A percentile compares a stretch with the other conserved stretches of the same genome.
Conservation (phyloP, 2,797 vertebrate species). For the Trachops cirrhosus region DNA sequence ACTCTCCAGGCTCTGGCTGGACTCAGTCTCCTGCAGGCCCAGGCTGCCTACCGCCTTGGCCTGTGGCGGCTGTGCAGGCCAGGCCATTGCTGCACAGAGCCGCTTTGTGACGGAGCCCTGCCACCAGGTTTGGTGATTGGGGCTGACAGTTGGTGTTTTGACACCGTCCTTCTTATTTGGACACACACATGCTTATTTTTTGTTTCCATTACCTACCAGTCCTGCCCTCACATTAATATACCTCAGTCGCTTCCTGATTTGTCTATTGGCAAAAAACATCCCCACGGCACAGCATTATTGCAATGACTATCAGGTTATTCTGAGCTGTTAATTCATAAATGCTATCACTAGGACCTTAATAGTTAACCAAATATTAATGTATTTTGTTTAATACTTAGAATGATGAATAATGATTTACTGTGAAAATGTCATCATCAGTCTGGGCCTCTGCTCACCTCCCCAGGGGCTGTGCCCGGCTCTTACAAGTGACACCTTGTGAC, state of each 20-base stretch:
- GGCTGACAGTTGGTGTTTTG: neutral
- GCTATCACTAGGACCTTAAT: neutral
- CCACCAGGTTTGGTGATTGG: neutral
- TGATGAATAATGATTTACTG: neutral
- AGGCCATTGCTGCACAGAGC: neutral
- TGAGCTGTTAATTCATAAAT: neutral
- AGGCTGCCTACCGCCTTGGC: neutral
- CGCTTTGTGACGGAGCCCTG: neutral
- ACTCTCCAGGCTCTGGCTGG: neutral
- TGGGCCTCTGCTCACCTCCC: neutral
- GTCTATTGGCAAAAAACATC: neutral
- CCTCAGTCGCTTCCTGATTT: neutral
- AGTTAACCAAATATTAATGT: constrained; percentile 19
- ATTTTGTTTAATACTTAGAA: constrained; percentile 20
- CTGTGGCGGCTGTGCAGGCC: neutral
- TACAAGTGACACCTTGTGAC: neutral
- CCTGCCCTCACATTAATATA: neutral
- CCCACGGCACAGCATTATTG: neutral
- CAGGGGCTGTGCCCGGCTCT: neutral
- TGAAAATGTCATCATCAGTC: neutral
- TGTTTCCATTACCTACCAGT: neutral
- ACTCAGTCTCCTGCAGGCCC: neutral
- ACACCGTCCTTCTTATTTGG: neutral
- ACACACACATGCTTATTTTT: neutral
- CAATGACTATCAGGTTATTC: neutral